These are phyloP conservation scores for Ophiodon elongatus DNA, from an alignment of 2,113 vertebrate species.

Conservation along the genomic window DNA sequence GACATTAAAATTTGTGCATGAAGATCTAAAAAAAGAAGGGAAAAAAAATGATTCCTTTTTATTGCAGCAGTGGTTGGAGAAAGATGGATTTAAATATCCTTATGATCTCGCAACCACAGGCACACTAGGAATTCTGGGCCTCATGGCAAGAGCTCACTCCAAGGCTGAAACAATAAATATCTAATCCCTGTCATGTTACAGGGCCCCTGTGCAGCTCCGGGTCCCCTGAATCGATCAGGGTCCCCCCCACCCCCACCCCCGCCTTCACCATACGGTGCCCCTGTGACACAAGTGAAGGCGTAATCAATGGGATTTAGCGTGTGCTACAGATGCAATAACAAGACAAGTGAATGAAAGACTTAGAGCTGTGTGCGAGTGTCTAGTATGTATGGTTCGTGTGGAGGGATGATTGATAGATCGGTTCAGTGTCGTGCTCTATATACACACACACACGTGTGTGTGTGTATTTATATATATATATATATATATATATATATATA, in stretches of 20 bases:
- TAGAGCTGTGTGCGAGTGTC: neutral
- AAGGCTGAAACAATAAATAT: slow-evolving; percentile 65
- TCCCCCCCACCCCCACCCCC: neutral
- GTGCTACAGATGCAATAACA: slow-evolving; percentile 45
- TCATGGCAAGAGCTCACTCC: slow-evolving; percentile 44
- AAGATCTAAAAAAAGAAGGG: neutral
- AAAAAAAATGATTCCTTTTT: neutral
- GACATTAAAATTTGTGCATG: neutral
- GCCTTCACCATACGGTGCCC: neutral
- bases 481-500: too few relatives aligned
- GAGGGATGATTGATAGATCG: neutral
- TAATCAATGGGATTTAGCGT: slow-evolving; percentile 53
- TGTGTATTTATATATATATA: too few relatives aligned
- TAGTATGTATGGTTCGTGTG: neutral
- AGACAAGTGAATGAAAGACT: slow-evolving; percentile 22
- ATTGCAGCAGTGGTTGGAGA: slow-evolving; percentile 2
- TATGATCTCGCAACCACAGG: slow-evolving; percentile 13
- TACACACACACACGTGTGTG: too few relatives aligned
- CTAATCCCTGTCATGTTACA: slow-evolving; percentile 69
- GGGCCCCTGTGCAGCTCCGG: slow-evolving; percentile 36
- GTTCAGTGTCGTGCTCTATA: too few relatives aligned
- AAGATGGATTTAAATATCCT: neutral
- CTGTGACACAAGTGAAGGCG: slow-evolving; percentile 39
- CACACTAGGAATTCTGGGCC: slow-evolving; percentile 32
- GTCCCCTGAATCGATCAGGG: slow-evolving; percentile 59